Percentiles rank a stretch among this genome's conserved stretches.
Evolutionary conservation across 1,140 invertebrate species (phyloP).

Genomic region (Drosophila lowei): DNA sequence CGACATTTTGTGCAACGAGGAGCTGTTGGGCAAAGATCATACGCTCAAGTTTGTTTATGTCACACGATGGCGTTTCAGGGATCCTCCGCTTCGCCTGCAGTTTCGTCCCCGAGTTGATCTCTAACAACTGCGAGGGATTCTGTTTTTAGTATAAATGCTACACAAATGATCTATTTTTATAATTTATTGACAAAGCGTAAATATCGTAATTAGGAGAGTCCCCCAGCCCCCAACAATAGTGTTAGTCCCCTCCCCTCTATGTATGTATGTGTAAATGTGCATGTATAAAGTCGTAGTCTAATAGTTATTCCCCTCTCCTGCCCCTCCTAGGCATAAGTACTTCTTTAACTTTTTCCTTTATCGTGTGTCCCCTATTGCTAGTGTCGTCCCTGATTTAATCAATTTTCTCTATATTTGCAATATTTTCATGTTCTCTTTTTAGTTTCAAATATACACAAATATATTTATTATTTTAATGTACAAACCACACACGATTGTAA

Average conservation of each 20-base stretch:
- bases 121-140: conserved; percentile 45
- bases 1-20: conserved; percentile 99
- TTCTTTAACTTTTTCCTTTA: conserved; percentile 34
- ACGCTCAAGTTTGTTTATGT: conserved; percentile 99
- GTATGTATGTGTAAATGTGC: conserved; percentile 59
- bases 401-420: conserved; percentile 59
- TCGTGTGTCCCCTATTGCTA: conserved; percentile 57
- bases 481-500: conserved; percentile 72
- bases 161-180: conserved; percentile 78
- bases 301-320: conserved; percentile 36
- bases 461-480: conserved; percentile 76
- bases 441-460: conserved; percentile 56
- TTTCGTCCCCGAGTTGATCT: conserved; percentile 89
- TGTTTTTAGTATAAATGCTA: conserved; percentile 54
- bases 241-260: conserved; percentile 42
- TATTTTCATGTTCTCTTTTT: conserved; percentile 62
- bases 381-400: conserved; percentile 68
- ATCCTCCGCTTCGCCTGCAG: conserved; percentile 92
- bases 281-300: conserved; percentile 71
- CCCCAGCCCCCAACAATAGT: conserved; percentile 43
- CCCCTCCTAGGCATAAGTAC: conserved; percentile 57
- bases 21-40: conserved; percentile 98
- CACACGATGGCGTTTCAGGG: conserved; percentile 97
- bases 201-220: conserved; percentile 61
- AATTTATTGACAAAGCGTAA: conserved; percentile 74